Evolutionary conservation across 2,797 vertebrate species (phyloP), one percentile per base, ranked within the genome.

Genomic region (Eleutherodactylus coqui): DNA sequence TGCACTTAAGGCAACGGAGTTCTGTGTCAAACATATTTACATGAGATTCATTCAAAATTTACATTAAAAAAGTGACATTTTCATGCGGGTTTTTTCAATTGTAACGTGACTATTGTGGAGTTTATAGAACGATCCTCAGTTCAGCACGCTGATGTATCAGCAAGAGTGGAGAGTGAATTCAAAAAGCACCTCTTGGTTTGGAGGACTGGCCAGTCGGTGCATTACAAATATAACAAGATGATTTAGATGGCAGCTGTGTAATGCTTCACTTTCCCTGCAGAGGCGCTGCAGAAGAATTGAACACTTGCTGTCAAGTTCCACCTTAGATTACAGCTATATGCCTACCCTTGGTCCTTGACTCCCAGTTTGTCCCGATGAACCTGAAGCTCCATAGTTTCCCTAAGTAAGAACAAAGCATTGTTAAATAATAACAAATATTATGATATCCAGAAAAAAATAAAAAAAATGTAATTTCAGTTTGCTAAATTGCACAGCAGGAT

Each of bases 321-420:
- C 62, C 62, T 16, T n/a, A 67, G 16, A 36, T 67, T 67, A 67
- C 62, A 73, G 4, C 38, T 45, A 4, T 43, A 1, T 45, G 27
- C 70, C 5, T 92, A 97, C 96, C 55, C 77, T 83, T 88, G 90
- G 93, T 90, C 96, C 96, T 10, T 85, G 53, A 62, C 90, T 83
- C 90, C 96, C 96, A 89, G 88, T 90, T 79, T 89, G 90, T 90
- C 96, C 96, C 86, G n/a, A 32, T 2, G 29, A 19, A 86, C 96
- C 96, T 21, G 88, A 85, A 32, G 4, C 16, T 83, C 96, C 96
- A 32, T 0, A 29, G 2, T 84, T 14, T 85, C 96, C 96, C 96
- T 97, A 86, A 86, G 89, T 38, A 43, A 45, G 41, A 7, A 27
- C 17, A 41, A 72, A 11, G 36, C 24, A 1, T 9, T 70, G 34